Base-by-base conservation (phyloP, 2,113 vertebrate species). In the Xiphias gladius region DNA sequence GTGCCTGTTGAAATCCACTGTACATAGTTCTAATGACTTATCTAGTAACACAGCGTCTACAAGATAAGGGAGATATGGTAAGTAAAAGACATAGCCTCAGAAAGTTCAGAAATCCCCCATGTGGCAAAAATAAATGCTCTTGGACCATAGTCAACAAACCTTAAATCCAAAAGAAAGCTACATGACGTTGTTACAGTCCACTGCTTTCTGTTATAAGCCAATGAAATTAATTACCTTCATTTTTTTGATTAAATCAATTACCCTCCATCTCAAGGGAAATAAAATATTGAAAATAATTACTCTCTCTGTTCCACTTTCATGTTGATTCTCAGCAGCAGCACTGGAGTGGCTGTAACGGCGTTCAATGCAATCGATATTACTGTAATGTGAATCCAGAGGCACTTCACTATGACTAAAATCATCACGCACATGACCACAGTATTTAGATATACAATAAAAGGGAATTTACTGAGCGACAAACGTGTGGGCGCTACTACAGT, bases 141-240 rank as follows among this genome's bases (percentile, higher is more conserved):
- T 22, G 63, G n/a, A 61, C n/a, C 50, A 9, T 0, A 70, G 26
- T 61, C 1, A 77, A 24, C 43, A 2, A 50, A 39, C 46, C 30
- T 50, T 66, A 16, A 65, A 77, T 75, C 41, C 1, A 43, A 28
- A 52, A 70, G 28, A 41, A 67, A 55, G 0, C 30, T 5, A 24
- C 28, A 37, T 61, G 55, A 63, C 83, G 84, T 50, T 41, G 75
- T 67, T 70, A 48, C 70, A 75, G 1, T 72, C 63, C 50, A 20
- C 67, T 20, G 35, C 46, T 52, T 19, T 46, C 78, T 43, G 76
- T 85, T 78, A 88, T 63, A 68, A 84, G 57, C 64, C 61, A 61
- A 65, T 74, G 35, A 85, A 90, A 91, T 87, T 80, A 93, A 91
- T 90, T 81, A 86, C 50, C 65, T 79, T 83, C 32, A 61, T 73